These are phyloP conservation scores for Norana najaformis DNA, from an alignment of 2,888 invertebrate species.

Conservation along the genomic window DNA sequence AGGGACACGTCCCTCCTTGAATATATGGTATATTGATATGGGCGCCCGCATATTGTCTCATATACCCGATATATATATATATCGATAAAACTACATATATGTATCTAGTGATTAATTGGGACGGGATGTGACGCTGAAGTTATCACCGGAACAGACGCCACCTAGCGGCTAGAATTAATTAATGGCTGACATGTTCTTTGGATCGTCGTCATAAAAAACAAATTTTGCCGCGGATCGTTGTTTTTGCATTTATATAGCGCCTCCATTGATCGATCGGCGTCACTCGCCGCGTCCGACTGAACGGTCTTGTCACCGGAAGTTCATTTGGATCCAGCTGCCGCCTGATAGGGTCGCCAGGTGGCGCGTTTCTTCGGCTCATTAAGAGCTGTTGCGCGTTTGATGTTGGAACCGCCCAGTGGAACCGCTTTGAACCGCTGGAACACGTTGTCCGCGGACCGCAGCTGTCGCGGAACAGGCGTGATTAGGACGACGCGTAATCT, in stretches of 20 bases:
- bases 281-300: neutral
- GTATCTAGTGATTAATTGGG: too few species aligned
- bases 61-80: too few species aligned
- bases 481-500: neutral
- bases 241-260: neutral
- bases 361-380: neutral
- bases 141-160: neutral
- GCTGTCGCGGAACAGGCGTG: neutral
- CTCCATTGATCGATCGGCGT: conserved; percentile 5
- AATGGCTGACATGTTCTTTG: neutral
- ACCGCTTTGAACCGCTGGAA: too few species aligned
- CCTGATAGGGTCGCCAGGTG: neutral
- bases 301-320: neutral
- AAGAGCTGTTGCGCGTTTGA: neutral
- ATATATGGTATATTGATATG: too few species aligned
- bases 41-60: too few species aligned
- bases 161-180: neutral
- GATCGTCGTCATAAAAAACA: neutral
- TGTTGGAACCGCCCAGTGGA: neutral
- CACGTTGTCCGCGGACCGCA: neutral
- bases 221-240: too few species aligned
- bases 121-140: neutral
- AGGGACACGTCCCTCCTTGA: too few species aligned
- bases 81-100: too few species aligned
- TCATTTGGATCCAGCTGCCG: neutral